phyloP scores from a whole-genome alignment of 2,113 vertebrate species.

The Peromyscus polionotus region DNA sequence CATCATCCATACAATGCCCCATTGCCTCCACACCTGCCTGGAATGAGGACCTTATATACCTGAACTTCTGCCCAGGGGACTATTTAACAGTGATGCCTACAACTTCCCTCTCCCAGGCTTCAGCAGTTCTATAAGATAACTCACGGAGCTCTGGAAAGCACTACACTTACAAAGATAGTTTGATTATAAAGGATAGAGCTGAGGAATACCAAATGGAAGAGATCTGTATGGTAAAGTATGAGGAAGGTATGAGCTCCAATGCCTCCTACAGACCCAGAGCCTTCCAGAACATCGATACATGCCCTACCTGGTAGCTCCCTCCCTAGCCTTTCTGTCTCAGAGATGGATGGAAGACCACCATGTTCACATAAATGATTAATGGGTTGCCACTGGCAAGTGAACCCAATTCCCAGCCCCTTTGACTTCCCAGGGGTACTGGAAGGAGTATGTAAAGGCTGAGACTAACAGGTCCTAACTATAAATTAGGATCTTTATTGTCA shows the following conservation, averaged over 20 bases:
- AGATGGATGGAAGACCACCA: not conserved
- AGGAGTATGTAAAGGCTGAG: not conserved
- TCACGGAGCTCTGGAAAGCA: not conserved
- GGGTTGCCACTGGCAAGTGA: not conserved
- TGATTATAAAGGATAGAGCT: not conserved
- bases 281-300: not conserved
- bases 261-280: not conserved
- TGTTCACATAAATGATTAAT: not conserved
- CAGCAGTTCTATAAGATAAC: not conserved
- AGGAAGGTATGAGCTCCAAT: rapidly evolving
- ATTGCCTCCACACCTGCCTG: not conserved
- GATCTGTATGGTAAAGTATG: not conserved
- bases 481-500: not conserved
- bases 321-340: not conserved
- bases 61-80: not conserved
- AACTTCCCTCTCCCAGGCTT: not conserved
- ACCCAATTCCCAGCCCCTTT: not conserved
- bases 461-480: not conserved
- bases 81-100: not conserved
- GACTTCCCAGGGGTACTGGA: not conserved
- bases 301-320: not conserved
- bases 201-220: not conserved
- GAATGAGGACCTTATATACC: not conserved
- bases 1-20: not conserved
- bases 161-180: not conserved